Percentiles rank a stretch among this genome's conserved stretches.
Conservation (phyloP, 2,888 invertebrate species). For the Hydrotaea cyrtoneurina region DNA sequence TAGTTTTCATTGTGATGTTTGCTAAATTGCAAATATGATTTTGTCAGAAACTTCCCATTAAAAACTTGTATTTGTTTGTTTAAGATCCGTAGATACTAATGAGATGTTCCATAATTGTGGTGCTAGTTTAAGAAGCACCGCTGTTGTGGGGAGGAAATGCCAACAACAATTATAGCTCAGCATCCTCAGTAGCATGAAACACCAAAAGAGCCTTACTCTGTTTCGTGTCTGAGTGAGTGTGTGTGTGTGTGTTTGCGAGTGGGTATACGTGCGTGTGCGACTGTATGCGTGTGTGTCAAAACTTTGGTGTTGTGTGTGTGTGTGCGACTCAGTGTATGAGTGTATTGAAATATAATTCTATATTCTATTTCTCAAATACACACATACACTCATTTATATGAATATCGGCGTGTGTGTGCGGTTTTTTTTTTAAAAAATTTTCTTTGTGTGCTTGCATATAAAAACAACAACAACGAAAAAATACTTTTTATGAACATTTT, state of each 20-base stretch:
- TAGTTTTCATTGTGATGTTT: no score
- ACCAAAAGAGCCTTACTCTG: neutral
- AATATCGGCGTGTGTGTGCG: neutral
- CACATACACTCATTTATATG: neutral
- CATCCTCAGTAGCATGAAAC: neutral
- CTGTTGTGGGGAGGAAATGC: neutral
- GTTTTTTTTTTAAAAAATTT: neutral
- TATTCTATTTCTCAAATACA: constrained; percentile 12
- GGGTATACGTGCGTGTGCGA: constrained; percentile 14
- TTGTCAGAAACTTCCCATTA: no score
- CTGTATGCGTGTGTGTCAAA: constrained; percentile 20
- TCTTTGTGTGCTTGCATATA: neutral
- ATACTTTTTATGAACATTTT: neutral
- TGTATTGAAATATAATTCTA: constrained; percentile 10
- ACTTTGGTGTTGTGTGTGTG: neutral
- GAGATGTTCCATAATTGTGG: no score
- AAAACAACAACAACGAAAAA: neutral
- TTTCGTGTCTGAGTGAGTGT: neutral
- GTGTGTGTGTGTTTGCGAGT: neutral
- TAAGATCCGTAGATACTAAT: no score
- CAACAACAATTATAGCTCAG: neutral
- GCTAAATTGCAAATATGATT: no score
- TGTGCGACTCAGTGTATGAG: neutral
- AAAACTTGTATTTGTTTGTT: no score
- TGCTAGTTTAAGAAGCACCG: no score